Base-by-base conservation (phyloP, 1,140 invertebrate genomes). In the Euwallacea fornicatus region DNA sequence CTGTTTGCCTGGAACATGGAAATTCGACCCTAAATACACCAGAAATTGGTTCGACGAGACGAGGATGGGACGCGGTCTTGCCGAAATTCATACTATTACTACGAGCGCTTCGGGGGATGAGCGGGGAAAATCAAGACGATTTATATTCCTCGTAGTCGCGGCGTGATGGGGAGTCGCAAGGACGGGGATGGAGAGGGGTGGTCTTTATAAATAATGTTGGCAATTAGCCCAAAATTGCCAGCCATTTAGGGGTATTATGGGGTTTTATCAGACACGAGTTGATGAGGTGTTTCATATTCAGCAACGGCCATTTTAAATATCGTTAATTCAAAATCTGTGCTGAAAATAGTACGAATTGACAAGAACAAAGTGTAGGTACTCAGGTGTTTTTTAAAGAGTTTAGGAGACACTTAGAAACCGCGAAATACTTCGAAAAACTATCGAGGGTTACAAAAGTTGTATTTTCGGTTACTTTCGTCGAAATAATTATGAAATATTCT, bases 1-100 rank as follows among this genome's bases (percentile, higher is more conserved):
- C 73, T 75, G 64, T 62, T 62, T 64, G 65, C 69, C 72, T 33
- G 54, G 66, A 66, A 75, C 60, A 74, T 73, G 72, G 72, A 75
- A 75, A 75, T 69, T 73, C 67, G 41, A 43, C 74, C 69, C 66
- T 75, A 66, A 73, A 59, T 13, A 63, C 46, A 44, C 46, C 44
- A 42, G 65, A 16, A 13, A 33, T 66, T 56, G n/a, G 62, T 33
- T 33, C 21, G 13, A 47, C 64, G 50, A 16, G 21, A 54, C 54
- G 62, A 69, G 67, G 67, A 61, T 42, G 46, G 50, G 54, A 61
- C 67, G 67, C 21, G 21, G 21, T 69, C 67, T 69, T 62, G 46
- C 21, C 41, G 42, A 69, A 69, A 69, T 62, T 69, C 58, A 61
- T 68, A 68, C 58, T 68, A 68, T 60, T 60, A 61, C 60, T 69